Conservation (phyloP, 2,888 invertebrate species). For the Eupithecia centaureata region DNA sequence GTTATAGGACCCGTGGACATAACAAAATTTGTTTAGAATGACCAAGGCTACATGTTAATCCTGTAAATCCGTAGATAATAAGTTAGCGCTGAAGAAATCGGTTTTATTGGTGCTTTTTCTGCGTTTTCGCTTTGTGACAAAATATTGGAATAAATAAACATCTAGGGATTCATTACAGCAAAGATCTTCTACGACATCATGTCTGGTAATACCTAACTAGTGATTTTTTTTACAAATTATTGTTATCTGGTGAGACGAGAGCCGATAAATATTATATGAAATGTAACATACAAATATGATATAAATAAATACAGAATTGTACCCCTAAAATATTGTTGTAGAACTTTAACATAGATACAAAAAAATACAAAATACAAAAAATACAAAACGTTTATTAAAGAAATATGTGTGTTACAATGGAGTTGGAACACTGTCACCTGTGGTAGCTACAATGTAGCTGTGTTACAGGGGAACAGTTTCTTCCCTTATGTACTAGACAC, state of each 20-base stretch:
- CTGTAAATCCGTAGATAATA: constrained; percentile 7
- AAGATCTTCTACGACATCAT: neutral
- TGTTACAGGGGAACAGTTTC: too few species aligned
- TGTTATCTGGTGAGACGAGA: neutral
- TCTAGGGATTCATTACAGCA: neutral
- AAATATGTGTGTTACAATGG: too few species aligned
- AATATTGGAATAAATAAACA: neutral
- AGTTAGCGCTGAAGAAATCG: neutral
- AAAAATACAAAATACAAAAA: too few species aligned
- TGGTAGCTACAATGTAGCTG: too few species aligned
- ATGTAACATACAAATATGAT: too few species aligned
- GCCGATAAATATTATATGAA: neutral
- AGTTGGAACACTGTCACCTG: too few species aligned
- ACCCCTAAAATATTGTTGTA: too few species aligned
- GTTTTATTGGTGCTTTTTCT: neutral
- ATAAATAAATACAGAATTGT: too few species aligned
- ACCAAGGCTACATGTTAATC: constrained; percentile 6
- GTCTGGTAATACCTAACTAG: neutral
- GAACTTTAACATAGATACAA: too few species aligned
- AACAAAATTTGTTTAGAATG: constrained; percentile 4
- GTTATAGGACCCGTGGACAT: constrained; percentile 31
- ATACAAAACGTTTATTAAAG: too few species aligned
- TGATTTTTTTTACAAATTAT: too few species aligned
- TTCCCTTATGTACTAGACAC: too few species aligned
- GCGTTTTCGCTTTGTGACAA: neutral